Conservation (phyloP, 1,140 invertebrate species). For the Bombus terrestris region DNA sequence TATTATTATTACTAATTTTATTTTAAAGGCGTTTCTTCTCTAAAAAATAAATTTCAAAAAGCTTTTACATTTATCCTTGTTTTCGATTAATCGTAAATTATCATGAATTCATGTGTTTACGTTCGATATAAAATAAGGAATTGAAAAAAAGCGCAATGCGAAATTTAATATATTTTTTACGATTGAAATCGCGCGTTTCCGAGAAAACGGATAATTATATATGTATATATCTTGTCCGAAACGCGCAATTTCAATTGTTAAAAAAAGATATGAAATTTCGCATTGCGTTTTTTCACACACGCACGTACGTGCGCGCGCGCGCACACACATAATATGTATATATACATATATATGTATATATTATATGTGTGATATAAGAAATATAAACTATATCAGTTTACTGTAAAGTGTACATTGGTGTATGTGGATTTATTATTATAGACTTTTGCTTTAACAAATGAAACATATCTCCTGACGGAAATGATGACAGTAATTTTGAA, state of each 20-base stretch:
- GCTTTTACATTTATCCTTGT: neutral
- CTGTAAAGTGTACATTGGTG: neutral
- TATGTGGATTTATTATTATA: neutral
- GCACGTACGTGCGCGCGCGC: too few relatives aligned
- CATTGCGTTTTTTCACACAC: too few relatives aligned
- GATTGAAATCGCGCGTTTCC: neutral
- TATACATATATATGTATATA: too few relatives aligned
- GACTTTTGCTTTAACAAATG: neutral
- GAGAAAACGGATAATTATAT: neutral
- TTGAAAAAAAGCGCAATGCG: neutral
- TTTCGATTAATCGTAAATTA: neutral
- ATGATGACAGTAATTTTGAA: neutral
- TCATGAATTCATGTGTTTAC: neutral
- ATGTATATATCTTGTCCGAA: too few relatives aligned
- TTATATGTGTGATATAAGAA: neutral
- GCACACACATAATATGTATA: too few relatives aligned
- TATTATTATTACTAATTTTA: neutral
- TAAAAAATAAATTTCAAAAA: neutral
- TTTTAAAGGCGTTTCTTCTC: neutral
- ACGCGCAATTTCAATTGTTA: too few relatives aligned
- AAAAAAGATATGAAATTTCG: too few relatives aligned
- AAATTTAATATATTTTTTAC: neutral
- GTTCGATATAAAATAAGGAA: neutral
- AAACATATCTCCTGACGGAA: neutral
- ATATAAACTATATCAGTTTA: neutral